Evolutionary conservation across 2,797 vertebrate genomes (phyloP), one percentile per base, ranked within the genome.

Genomic region (Pseudochaenichthys georgianus): DNA sequence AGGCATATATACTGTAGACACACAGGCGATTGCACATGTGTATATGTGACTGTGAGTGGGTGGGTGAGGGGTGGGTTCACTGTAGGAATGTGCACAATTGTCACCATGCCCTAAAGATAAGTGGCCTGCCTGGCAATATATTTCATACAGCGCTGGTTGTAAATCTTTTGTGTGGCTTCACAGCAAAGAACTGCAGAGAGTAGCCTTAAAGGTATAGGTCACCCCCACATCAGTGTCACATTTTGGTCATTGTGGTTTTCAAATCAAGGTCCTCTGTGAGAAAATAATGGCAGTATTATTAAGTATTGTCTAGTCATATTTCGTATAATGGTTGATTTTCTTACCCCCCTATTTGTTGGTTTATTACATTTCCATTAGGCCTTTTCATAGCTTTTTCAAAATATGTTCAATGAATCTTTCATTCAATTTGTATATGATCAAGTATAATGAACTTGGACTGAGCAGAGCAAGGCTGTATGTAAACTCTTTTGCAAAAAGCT

Each of bases 151-250:
- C n/a, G 12, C 70, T 69, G 80, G 84, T 83, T 88, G 73, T 92
- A 91, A 92, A 91, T 93, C 88, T 84, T 93, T 91, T 92, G 88
- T 90, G 85, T 64, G 66, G 80, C 77, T 87, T 81, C 73, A 74
- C 77, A 80, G 90, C 80, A 78, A 65, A 88, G 74, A 77, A 66
- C 76, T 59, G 75, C 89, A 86, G 82, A 87, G 85, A 77, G 75
- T 73, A 84, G 90, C 90, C 92, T 94, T 90, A 89, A 84, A 93
- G 90, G 91, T 89, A 91, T 93, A 92, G 91, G 92, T 93, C 91
- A 93, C 87, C 89, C 81, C 73, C 42, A 82, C 89, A 90, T 88
- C 79, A 83, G 45, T 58, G 11, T 78, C 74, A 85, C 83, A 82
- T 75, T 75, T 54, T 61, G 64, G 74, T 70, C 79, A 76, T 54